Base-by-base conservation (phyloP, 2,113 vertebrate species). In the Ciconia boyciana region DNA sequence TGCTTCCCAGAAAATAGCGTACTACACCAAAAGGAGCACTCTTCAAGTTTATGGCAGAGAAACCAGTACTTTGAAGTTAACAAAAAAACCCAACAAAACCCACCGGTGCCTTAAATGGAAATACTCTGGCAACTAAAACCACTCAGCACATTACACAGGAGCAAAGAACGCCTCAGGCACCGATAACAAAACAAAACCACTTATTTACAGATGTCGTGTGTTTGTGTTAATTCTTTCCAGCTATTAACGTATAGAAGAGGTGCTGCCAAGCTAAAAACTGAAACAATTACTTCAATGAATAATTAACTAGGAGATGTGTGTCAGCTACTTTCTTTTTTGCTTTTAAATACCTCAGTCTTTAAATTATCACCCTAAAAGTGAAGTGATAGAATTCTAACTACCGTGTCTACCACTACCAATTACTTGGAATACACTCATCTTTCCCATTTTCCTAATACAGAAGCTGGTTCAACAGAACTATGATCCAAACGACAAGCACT, bases 231-330 rank as follows among this genome's bases (percentile, higher is more conserved):
- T 46, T 72, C 89, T 49, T 72, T 55, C 57, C 84, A 94, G 61
- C 93, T 83, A 91, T 62, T 88, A 85, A 79, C 4, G 11, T 34
- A 83, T 8, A 82, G 60, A 64, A 84, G 74, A 91, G 57, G 44
- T 48, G 52, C 84, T 94, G 90, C 91, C 95, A 93, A 92, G 70
- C 62, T 85, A 57, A 82, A 87, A 93, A 71, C 7, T n/a, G 72
- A 39, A 55, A 90, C 88, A 77, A 81, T 80, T 10, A 79, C 46
- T 74, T 44, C 62, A 46, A 51, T 90, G 71, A 93, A 96, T 90
- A 94, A 90, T 90, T 94, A 88, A 92, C 49, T 39, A 43, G 13
- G 26, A 84, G 79, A 82, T 18, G 11, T 12, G 65, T 64, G 65
- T 44, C 76, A 91, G 77, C 72, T 77, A 66, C 54, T 70, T 87